A percentile compares a stretch with the other conserved stretches of the same genome.
Evolutionary conservation across 2,888 invertebrate genomes (phyloP).

Genomic region (Rotaria magnacalcarata): DNA sequence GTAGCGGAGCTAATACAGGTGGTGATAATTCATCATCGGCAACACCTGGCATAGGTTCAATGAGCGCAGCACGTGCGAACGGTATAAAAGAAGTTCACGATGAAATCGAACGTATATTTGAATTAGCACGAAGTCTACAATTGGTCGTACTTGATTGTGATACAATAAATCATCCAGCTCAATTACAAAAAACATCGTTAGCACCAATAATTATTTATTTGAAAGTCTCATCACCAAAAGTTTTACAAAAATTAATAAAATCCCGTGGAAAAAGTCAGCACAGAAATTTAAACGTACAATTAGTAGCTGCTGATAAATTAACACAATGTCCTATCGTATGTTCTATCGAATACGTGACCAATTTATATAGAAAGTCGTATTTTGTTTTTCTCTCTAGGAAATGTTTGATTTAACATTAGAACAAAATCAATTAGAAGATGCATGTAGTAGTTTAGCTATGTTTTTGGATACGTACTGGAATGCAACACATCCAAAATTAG

Average conservation of each 20-base stretch:
- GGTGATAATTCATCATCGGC: not conserved
- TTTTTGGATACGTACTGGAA: slow-evolving; percentile 96
- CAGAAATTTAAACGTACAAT: slow-evolving; percentile 93
- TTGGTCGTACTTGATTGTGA: slow-evolving; percentile 98
- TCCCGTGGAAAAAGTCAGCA: slow-evolving; percentile 96
- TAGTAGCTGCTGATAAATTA: slow-evolving; percentile 98
- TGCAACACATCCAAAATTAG: slow-evolving; percentile 77
- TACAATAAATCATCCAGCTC: slow-evolving; percentile 98
- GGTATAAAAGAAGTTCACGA: slow-evolving; percentile 76
- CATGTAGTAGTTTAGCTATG: slow-evolving; percentile 96
- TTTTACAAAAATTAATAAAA: slow-evolving; percentile 92
- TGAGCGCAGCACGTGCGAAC: slow-evolving; percentile 38
- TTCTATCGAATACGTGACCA: not conserved
- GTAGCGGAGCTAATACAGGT: not conserved
- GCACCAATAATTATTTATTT: slow-evolving; percentile 98
- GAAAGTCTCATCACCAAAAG: slow-evolving; percentile 98
- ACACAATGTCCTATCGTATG: slow-evolving; percentile 79
- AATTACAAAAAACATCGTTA: slow-evolving; percentile 94
- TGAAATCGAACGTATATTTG: slow-evolving; percentile 98
- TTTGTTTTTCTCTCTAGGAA: slow-evolving; percentile 62
- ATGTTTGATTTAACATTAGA: slow-evolving; percentile 98
- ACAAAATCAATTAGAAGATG: slow-evolving; percentile 97
- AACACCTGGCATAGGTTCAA: not conserved
- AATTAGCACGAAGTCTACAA: slow-evolving; percentile 89
- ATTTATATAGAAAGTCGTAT: slow-evolving; percentile 45